A percentile compares a stretch with the other conserved stretches of the same genome.
phyloP scores from a whole-genome alignment of 2,113 vertebrate species.

The Xiphophorus hellerii region DNA sequence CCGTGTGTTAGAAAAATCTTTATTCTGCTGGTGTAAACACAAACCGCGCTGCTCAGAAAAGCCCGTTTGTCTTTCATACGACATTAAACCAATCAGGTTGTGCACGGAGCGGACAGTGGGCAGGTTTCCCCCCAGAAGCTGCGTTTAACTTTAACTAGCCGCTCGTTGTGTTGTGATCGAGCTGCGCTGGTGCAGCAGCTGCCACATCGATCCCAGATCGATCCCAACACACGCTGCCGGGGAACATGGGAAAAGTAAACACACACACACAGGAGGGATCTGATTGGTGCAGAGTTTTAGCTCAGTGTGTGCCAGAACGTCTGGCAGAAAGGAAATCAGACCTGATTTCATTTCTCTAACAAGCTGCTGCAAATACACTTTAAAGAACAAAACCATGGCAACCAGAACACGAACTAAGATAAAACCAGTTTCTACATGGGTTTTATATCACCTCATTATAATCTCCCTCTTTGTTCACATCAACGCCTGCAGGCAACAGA shows the following conservation, averaged over 20 bases:
- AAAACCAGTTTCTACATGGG: not conserved
- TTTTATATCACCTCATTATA: not conserved
- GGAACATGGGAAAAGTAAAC: not conserved
- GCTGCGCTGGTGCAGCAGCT: constrained; percentile 55
- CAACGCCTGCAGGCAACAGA: not conserved
- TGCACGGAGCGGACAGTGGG: not conserved
- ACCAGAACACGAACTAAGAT: too few species aligned
- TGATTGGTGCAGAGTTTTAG: not conserved
- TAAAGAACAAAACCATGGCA: too few species aligned
- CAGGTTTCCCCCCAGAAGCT: not conserved
- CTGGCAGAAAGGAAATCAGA: not conserved
- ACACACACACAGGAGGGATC: not conserved
- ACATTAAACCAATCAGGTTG: not conserved
- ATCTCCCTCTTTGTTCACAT: not conserved
- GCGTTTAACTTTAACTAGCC: constrained; percentile 40
- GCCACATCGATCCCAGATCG: constrained; percentile 56
- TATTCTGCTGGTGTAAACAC: not conserved
- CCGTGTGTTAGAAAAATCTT: not conserved
- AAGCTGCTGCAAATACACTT: not conserved
- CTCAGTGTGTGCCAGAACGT: not conserved
- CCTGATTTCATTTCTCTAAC: not conserved
- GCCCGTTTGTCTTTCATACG: not conserved
- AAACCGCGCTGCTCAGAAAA: not conserved
- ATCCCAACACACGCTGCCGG: constrained; percentile 33
- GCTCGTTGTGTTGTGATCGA: constrained; percentile 39